Conservation (phyloP, 2,888 invertebrate species). For the Thelaira solivaga region DNA sequence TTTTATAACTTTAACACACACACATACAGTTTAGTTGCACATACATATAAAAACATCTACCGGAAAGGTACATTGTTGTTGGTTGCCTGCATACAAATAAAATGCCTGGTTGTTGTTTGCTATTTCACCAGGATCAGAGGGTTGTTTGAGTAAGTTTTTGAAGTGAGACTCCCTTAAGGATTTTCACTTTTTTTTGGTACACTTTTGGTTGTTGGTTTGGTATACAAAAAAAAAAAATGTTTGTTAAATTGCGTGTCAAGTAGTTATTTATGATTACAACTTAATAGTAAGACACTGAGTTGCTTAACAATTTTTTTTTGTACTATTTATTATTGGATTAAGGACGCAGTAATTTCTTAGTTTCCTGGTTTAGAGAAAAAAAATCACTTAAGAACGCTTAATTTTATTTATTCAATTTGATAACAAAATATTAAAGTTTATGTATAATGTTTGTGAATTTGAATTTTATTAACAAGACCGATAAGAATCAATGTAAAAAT, state of each 20-base stretch:
- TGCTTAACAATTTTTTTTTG: not conserved
- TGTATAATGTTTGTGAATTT: not conserved
- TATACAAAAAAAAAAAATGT: conserved; percentile 42
- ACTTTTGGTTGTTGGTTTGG: not conserved
- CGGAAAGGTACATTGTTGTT: conserved; percentile 26
- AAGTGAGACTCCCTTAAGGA: conserved; percentile 46
- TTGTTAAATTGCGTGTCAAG: conserved; percentile 61
- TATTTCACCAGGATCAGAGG: conserved; percentile 17
- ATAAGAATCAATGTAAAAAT: not conserved
- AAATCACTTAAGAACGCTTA: conserved; percentile 19
- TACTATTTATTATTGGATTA: conserved; percentile 21
- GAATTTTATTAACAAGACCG: not conserved
- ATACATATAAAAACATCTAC: not conserved
- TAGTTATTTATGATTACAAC: conserved; percentile 61
- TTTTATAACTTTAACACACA: conserved; percentile 14
- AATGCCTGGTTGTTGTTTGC: conserved; percentile 15
- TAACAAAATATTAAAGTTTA: conserved; percentile 8
- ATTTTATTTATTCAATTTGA: conserved; percentile 36
- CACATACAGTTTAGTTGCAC: not conserved
- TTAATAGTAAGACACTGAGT: conserved; percentile 44
- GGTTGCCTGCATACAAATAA: conserved; percentile 38
- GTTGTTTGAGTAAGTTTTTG: conserved; percentile 38
- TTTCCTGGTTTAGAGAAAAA: not conserved
- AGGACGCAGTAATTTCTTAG: conserved; percentile 25
- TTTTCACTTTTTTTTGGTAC: conserved; percentile 1